phyloP scores from a whole-genome alignment of 2,797 vertebrate species.

The Fringilla coelebs region DNA sequence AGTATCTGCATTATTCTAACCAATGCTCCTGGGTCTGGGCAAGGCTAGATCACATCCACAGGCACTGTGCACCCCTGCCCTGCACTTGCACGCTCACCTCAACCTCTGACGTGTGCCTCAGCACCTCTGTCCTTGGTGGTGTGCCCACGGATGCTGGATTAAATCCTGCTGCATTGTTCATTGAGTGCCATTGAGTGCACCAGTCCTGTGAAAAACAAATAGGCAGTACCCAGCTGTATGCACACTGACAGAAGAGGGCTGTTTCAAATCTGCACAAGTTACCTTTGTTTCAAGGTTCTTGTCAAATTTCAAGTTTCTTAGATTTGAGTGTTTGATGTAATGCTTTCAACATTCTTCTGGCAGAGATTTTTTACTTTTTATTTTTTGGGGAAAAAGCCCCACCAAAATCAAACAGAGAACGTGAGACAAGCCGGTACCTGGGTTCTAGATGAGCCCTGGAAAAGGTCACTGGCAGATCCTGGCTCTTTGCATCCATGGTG shows the following conservation, averaged over 20 bases:
- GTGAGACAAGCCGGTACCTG: neutral
- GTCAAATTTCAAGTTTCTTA: neutral
- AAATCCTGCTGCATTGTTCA: neutral
- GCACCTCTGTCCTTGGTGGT: neutral
- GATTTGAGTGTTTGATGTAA: neutral
- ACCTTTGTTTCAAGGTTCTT: neutral
- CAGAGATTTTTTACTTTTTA: neutral
- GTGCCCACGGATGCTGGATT: neutral
- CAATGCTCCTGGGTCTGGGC: neutral
- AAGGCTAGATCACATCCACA: neutral
- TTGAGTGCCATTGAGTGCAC: neutral
- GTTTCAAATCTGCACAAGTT: neutral
- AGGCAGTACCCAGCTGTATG: neutral
- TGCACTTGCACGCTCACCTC: neutral
- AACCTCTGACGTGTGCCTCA: neutral
- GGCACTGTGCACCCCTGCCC: too few relatives aligned
- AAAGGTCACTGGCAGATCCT: neutral
- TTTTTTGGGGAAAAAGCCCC: neutral
- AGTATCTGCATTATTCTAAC: accelerated
- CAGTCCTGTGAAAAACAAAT: slow-evolving; percentile 34
- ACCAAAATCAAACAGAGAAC: neutral
- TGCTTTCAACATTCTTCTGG: neutral
- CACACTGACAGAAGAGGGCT: neutral
- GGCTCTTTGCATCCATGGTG: neutral
- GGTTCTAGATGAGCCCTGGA: neutral